These are phyloP conservation scores for Eulemur macaco DNA, from an alignment of 2,113 vertebrate species.

Conservation along the genomic window DNA sequence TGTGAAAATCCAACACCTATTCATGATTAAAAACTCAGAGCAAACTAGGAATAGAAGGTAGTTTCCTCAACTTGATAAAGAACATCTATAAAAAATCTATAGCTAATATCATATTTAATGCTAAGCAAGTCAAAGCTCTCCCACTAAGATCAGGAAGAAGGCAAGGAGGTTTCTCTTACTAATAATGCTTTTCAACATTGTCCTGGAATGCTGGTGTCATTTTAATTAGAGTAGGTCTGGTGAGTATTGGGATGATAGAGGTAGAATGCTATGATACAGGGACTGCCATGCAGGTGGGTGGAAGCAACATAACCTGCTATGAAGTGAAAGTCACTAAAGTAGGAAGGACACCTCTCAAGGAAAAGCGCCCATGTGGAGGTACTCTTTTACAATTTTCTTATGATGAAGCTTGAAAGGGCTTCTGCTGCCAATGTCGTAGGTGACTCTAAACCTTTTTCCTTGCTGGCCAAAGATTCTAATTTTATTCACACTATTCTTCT, in stretches of 20 bases:
- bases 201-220: neutral
- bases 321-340: neutral
- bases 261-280: neutral
- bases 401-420: neutral
- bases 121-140: neutral
- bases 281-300: neutral
- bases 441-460: neutral
- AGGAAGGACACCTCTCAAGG: neutral
- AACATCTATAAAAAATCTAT: neutral
- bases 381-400: neutral
- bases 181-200: neutral
- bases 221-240: neutral
- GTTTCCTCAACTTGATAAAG: neutral
- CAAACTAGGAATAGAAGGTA: neutral
- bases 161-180: neutral
- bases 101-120: neutral
- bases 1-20: neutral
- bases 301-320: neutral
- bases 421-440: neutral
- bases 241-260: neutral
- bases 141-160: neutral
- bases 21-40: neutral
- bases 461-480: neutral
- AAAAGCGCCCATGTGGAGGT: neutral
- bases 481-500: neutral